Percentiles rank a stretch among this genome's conserved stretches.
These are phyloP conservation scores for Cyclura pinguis DNA, from an alignment of 2,797 vertebrate genomes.

Conservation along the genomic window DNA sequence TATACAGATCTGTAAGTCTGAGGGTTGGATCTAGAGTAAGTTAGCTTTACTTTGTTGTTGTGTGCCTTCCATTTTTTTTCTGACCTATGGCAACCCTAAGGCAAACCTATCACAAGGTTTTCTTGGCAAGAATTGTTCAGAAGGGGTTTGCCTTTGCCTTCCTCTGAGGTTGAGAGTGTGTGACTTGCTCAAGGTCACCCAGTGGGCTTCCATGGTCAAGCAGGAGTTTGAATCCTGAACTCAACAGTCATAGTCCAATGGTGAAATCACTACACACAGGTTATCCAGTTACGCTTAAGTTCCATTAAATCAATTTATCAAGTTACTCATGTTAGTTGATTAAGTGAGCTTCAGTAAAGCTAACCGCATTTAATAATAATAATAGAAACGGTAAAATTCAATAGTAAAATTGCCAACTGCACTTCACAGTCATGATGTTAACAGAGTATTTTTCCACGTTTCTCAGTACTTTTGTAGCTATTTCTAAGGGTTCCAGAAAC, in stretches of 20 bases:
- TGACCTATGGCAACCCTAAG: no score
- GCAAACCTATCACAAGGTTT: no score
- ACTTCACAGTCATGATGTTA: background rate
- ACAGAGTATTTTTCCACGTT: conserved; percentile 14
- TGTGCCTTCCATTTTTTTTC: no score
- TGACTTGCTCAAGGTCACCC: no score
- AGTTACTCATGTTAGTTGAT: background rate
- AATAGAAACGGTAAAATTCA: conserved; percentile 1
- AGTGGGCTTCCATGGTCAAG: no score
- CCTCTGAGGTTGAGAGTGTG: no score
- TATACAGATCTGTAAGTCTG: background rate
- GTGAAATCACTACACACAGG: no score
- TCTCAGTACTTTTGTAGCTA: conserved; percentile 6
- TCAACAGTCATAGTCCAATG: no score
- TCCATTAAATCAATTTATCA: background rate
- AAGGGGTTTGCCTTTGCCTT: no score
- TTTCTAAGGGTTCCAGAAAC: conserved; percentile 39
- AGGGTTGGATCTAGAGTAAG: background rate
- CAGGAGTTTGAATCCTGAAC: no score
- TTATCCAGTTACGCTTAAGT: background rate
- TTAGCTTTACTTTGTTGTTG: no score
- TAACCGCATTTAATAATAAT: background rate
- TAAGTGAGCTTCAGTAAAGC: background rate
- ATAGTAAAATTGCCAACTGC: background rate
- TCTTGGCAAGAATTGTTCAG: no score